Conservation (phyloP, 1,140 invertebrate genomes). For the Luehdorfia chinensis region DNA sequence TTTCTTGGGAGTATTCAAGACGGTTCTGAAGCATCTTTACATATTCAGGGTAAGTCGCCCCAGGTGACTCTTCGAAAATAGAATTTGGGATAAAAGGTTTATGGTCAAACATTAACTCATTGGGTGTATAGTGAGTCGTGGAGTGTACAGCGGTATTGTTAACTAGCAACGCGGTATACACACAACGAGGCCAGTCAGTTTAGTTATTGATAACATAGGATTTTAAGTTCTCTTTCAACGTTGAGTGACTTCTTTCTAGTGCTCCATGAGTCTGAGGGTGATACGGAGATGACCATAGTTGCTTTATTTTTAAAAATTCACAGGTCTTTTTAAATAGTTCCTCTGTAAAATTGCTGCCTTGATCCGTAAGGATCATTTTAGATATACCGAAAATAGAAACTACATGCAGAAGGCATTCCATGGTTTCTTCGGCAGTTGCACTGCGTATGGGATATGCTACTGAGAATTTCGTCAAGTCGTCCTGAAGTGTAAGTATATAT, state of each 20-base stretch:
- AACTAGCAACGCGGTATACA: slow-evolving; percentile 17
- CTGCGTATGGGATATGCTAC: not conserved
- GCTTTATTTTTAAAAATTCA: slow-evolving; percentile 17
- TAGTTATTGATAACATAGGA: slow-evolving; percentile 14
- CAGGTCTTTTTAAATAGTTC: slow-evolving; percentile 17
- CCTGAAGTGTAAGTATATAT: slow-evolving; percentile 12
- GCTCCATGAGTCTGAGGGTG: slow-evolving; percentile 16
- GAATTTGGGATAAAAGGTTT: not conserved
- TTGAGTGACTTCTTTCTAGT: slow-evolving; percentile 11
- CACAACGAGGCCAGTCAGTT: slow-evolving; percentile 4
- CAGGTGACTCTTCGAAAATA: not conserved
- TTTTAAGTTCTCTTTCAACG: slow-evolving; percentile 18
- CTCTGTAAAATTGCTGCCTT: slow-evolving; percentile 17
- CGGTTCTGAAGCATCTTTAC: slow-evolving; percentile 10
- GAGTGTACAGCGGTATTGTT: not conserved
- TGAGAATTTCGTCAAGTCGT: too few relatives aligned
- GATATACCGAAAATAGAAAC: not conserved
- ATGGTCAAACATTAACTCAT: not conserved
- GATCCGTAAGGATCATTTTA: slow-evolving; percentile 5
- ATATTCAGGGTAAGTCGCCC: slow-evolving; percentile 1
- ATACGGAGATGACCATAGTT: slow-evolving; percentile 17
- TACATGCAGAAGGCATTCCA: not conserved
- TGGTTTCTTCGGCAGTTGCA: slow-evolving; percentile 1
- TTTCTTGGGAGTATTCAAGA: slow-evolving; percentile 13
- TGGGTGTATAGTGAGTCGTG: not conserved